Conservation (phyloP, 2,888 invertebrate species). For the Chymomyza caudatula region DNA sequence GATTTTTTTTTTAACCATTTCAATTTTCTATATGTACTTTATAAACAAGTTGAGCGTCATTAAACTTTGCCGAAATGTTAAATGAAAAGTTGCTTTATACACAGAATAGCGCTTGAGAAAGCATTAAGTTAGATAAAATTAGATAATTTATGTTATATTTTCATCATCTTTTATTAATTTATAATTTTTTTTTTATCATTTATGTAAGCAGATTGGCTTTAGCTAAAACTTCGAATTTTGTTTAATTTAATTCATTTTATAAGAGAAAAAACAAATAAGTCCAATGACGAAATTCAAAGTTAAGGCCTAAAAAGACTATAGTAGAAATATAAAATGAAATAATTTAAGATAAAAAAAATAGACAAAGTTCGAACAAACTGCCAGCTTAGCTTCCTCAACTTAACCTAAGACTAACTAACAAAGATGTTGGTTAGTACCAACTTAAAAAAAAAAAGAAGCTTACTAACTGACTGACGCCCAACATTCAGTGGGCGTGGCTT, state of each 20-base stretch:
- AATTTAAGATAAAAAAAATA: neutral
- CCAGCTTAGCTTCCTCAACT: neutral
- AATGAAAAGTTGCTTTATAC: neutral
- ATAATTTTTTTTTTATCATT: neutral
- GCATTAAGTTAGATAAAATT: constrained; percentile 8
- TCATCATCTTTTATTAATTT: neutral
- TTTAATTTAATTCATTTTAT: constrained; percentile 1
- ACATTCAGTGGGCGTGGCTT: no score
- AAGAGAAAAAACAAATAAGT: constrained; percentile 3
- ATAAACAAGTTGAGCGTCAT: neutral
- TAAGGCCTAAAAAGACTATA: no score
- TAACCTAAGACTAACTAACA: neutral
- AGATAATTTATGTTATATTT: constrained; percentile 1
- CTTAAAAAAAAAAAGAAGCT: no score
- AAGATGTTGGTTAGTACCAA: no score
- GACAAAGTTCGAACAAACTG: neutral
- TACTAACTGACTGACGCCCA: no score
- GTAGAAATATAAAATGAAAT: neutral
- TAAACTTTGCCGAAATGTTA: neutral
- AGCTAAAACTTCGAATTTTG: neutral
- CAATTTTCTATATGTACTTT: neutral
- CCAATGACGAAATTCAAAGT: neutral
- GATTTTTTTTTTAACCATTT: neutral
- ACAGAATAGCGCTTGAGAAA: constrained; percentile 53
- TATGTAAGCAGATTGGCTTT: neutral